Base-by-base conservation (phyloP, 1,140 invertebrate species). In the Solenopsis fugax region DNA sequence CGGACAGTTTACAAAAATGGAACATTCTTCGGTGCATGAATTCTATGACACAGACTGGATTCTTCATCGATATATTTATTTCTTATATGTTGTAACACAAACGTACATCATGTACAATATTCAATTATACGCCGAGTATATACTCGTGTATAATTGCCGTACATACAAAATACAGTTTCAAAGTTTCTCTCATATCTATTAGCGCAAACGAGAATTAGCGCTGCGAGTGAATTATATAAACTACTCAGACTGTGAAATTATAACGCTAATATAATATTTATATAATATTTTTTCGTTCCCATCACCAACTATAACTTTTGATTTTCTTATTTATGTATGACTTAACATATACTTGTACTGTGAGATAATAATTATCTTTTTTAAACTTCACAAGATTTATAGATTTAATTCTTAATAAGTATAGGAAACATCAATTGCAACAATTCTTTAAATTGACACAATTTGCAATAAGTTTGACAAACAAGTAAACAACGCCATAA, bases 41-140 rank as follows among this genome's bases (percentile, higher is more conserved):
- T 54, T 54, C 2, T 18, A 48, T 4, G 45, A 80, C 13, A 71
- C 18, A n/a, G 4, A 45, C 5, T 41, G 41, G 45, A 29, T 12
- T 80, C 48, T 62, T 71, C 6, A 73, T 48, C n/a, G 5, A 16
- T 48, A 24, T 69, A 67, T 80, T 80, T 80, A 84, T 84, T 84
- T 73, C 6, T 60, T 48, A 29, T 29, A 71, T 73, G 73, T 82
- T 67, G 2, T n/a, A 67, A 54, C 34, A 29, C 24, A 73, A 37
- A 72, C 9, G 18, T 29, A 29, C 29, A 60, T 72, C 24, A 54
- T 72, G 6, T 72, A 82, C 80, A 84, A 67, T 12, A 3, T 73
- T 6, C 12, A 73, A 34, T 50, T 60, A 60, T 24, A 73, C 12
- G 34, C 13, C 24, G 13, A 29, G 10, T 41, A 29, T 56, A 21